Percentiles rank a stretch among this genome's conserved stretches.
phyloP scores from a whole-genome alignment of 2,113 vertebrate species.

The Gracilinanus agilis region DNA sequence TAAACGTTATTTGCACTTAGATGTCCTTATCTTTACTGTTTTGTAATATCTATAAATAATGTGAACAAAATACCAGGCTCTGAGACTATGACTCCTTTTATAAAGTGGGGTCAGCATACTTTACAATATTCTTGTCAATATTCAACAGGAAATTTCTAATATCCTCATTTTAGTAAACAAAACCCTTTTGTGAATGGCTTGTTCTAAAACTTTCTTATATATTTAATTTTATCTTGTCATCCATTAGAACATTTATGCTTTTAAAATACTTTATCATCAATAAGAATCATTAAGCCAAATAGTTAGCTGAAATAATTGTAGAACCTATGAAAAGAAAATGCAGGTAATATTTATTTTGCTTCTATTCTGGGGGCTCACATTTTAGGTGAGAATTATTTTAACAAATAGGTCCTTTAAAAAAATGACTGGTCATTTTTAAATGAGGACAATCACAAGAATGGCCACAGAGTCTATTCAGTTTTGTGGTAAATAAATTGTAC shows the following conservation, averaged over 20 bases:
- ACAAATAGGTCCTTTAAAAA: not conserved
- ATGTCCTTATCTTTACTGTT: slow-evolving; percentile 61
- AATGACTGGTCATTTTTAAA: not conserved
- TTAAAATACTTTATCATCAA: slow-evolving; percentile 9
- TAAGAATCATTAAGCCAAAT: not conserved
- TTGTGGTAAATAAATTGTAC: not conserved
- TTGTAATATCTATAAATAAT: slow-evolving; percentile 71
- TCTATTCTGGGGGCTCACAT: not conserved
- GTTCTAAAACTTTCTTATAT: slow-evolving; percentile 48
- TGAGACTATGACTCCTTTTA: slow-evolving; percentile 50
- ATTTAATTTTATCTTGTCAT: slow-evolving; percentile 41
- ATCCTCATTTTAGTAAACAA: slow-evolving; percentile 45
- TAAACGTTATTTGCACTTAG: slow-evolving; percentile 66
- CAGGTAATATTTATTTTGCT: not conserved
- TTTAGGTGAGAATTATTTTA: not conserved
- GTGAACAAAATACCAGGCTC: slow-evolving; percentile 42
- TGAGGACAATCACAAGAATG: not conserved
- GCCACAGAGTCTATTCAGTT: not conserved
- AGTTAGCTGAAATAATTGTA: not conserved
- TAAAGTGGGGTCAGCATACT: slow-evolving; percentile 46
- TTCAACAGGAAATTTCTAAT: slow-evolving; percentile 48
- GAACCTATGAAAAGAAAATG: not conserved
- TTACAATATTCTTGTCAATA: slow-evolving; percentile 63
- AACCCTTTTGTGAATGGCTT: slow-evolving; percentile 45
- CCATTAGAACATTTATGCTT: slow-evolving; percentile 53